Evolutionary conservation across 2,797 vertebrate species (phyloP).

Genomic region (Mus spretus): DNA sequence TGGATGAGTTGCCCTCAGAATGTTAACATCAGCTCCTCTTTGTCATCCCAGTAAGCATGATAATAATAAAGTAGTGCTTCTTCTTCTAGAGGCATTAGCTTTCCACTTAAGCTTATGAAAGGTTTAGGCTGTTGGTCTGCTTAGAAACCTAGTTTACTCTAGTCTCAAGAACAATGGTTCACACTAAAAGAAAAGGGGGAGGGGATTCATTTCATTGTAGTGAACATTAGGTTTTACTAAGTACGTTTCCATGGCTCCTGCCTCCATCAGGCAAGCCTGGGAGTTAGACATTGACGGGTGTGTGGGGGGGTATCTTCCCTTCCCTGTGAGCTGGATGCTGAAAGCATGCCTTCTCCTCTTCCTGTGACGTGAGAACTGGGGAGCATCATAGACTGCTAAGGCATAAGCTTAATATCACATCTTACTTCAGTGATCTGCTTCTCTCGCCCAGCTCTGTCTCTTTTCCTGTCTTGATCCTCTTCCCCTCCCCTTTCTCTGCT

Average conservation of each 20-base stretch:
- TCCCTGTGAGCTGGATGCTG: not conserved
- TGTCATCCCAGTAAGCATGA: constrained; percentile 64
- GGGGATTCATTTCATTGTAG: constrained; percentile 46
- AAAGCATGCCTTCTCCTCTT: not conserved
- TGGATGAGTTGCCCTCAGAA: constrained; percentile 70
- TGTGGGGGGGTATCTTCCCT: not conserved
- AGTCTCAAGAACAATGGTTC: constrained; percentile 37
- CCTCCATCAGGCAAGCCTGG: constrained; percentile 44
- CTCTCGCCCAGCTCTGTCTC: not conserved
- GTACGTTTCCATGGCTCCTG: constrained; percentile 49
- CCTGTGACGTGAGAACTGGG: not conserved
- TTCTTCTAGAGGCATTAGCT: constrained; percentile 52
- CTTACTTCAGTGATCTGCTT: not conserved
- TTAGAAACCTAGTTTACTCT: constrained; percentile 25
- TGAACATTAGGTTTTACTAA: constrained; percentile 61
- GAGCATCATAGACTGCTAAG: not conserved
- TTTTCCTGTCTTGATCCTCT: not conserved
- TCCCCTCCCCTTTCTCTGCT: no score
- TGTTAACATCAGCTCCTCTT: constrained; percentile 49
- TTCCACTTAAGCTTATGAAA: constrained; percentile 32
- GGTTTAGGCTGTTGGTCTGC: constrained; percentile 11
- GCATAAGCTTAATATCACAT: not conserved
- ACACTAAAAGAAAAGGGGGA: not conserved
- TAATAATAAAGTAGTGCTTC: constrained; percentile 12
- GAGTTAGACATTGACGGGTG: not conserved